Conservation (phyloP, 2,888 invertebrate species). For the Andrena praecox region DNA sequence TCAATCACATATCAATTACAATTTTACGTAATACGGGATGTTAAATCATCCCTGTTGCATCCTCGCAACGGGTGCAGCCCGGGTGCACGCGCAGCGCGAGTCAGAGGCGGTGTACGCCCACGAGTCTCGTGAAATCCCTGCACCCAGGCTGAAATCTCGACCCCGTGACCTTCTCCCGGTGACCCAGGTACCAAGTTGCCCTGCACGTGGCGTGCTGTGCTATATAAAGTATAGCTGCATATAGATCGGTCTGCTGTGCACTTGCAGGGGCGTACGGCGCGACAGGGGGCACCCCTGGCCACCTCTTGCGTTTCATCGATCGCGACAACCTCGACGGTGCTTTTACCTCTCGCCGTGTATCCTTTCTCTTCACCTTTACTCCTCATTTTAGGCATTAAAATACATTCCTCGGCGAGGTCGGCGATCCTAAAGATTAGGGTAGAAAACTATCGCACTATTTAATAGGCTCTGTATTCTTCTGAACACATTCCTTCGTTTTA, state of each 20-base stretch:
- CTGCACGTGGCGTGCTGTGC: constrained; percentile 72
- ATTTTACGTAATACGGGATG: not conserved
- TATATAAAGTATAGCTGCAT: constrained; percentile 78
- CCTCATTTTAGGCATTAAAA: too few relatives aligned
- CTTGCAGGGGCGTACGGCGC: constrained; percentile 65
- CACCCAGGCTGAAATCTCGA: constrained; percentile 70
- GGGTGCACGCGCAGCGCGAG: constrained; percentile 19
- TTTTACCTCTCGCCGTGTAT: not conserved
- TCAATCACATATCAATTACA: too few relatives aligned
- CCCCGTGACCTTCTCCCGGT: constrained; percentile 76
- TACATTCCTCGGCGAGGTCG: too few relatives aligned
- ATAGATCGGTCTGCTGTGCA: constrained; percentile 69
- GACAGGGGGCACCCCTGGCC: constrained; percentile 36
- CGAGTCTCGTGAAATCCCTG: constrained; percentile 47
- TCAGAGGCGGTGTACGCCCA: constrained; percentile 55
- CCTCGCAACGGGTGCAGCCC: not conserved
- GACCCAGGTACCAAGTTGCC: constrained; percentile 75
- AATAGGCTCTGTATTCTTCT: too few relatives aligned
- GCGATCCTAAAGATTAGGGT: too few relatives aligned
- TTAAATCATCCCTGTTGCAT: not conserved
- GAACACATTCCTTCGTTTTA: too few relatives aligned
- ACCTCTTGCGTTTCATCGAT: constrained; percentile 62
- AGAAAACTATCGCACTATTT: too few relatives aligned
- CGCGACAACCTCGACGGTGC: constrained; percentile 32
- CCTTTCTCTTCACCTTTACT: too few relatives aligned